Evolutionary conservation across 2,797 vertebrate species (phyloP), one percentile per base, ranked within the genome.

Genomic region (Triplophysa bombifrons): DNA sequence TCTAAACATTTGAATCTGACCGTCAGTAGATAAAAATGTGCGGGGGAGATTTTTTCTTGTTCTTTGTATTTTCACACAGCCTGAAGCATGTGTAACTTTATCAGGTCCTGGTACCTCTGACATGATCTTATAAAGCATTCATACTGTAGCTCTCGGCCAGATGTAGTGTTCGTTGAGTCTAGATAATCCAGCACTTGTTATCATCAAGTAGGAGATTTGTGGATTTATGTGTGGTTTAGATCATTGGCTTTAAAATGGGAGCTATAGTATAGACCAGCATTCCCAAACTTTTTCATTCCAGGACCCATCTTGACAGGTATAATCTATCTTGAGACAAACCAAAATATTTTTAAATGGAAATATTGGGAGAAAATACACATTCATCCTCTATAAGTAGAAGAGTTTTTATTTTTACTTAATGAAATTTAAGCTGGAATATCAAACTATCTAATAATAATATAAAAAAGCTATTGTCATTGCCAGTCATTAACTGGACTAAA

Each of bases 171-270:
- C 27, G 38, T 50, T 63, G 14, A 67, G 20, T 44, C 14, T 4
- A 61, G 41, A 50, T 48, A 69, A 69, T 77, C 53, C 8, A 19
- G 17, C 8, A 11, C 17, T 12, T n/a, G 61, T 64, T 30, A 50
- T 77, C 66, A 66, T 55, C 46, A 56, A 22, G 20, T 58, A 3
- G 30, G 34, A 64, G 48, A 55, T 78, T 55, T 72, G 56, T 2
- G 34, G 16, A 71, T 55, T 9, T 65, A 10, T 14, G 41, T 5
- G 30, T 55, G 56, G 14, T 70, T 71, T 63, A 38, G 14, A 41
- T 69, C 27, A 78, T 46, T 13, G 20, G 64, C 65, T 56, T 17
- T 66, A 34, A 56, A 64, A 51, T 5, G 3, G 25, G 44, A 48
- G 71, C 3, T 48, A 13, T 48, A 48, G 2, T 27, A 2, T 27